A percentile compares a stretch with the other conserved stretches of the same genome.
Evolutionary conservation across 2,888 invertebrate genomes (phyloP).

Genomic region (Sturmia bella): DNA sequence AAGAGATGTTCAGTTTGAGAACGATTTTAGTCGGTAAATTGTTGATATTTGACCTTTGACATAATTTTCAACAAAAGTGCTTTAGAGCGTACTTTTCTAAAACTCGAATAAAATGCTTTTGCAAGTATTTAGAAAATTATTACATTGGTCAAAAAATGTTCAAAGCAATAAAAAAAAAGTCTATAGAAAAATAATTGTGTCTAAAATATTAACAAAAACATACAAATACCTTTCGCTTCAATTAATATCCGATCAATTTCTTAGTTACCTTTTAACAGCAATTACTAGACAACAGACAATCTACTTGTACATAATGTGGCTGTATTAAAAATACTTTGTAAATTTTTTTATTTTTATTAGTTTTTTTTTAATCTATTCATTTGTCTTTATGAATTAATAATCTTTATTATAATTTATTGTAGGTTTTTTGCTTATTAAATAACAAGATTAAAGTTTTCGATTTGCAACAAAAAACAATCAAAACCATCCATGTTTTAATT

Average conservation of each 20-base stretch:
- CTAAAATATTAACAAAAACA: not conserved
- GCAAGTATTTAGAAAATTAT: no score
- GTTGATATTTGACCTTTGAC: no score
- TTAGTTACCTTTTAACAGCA: not conserved
- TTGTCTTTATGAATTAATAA: slow-evolving; percentile 66
- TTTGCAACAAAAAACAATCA: slow-evolving; percentile 10
- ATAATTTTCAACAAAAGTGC: no score
- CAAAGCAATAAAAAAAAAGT: no score
- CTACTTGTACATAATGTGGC: slow-evolving; percentile 2
- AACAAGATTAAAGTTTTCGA: slow-evolving; percentile 56
- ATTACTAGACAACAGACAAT: slow-evolving; percentile 6
- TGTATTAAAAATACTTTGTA: slow-evolving; percentile 5
- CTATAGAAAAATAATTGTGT: slow-evolving; percentile 1
- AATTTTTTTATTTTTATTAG: not conserved
- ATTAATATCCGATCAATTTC: slow-evolving; percentile 20
- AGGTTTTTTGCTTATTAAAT: slow-evolving; percentile 59
- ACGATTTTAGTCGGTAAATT: no score
- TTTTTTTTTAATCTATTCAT: slow-evolving; percentile 54
- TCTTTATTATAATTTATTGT: slow-evolving; percentile 63
- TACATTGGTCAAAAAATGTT: no score
- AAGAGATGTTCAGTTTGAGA: no score
- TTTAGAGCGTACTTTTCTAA: no score
- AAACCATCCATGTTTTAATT: slow-evolving; percentile 43
- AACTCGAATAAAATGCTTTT: no score
- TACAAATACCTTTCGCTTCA: slow-evolving; percentile 54